These are phyloP conservation scores for Nysson spinosus DNA, from an alignment of 2,888 invertebrate species.

Conservation along the genomic window DNA sequence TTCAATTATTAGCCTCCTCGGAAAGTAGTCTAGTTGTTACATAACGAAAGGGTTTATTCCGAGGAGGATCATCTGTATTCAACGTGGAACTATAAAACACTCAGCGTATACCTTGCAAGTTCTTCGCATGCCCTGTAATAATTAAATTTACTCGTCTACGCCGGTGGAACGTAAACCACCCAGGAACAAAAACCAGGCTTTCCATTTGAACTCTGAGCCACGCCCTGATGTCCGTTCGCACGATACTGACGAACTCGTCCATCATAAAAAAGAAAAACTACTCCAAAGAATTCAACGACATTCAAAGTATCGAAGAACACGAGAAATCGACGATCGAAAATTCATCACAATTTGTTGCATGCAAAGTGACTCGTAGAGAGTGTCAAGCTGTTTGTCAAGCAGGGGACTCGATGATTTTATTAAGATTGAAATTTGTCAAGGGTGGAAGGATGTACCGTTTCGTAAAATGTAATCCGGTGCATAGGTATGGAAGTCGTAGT, in stretches of 20 bases:
- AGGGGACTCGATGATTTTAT: too few relatives aligned
- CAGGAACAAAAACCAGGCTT: neutral
- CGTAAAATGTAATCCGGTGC: slow-evolving; percentile 25
- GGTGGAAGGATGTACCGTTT: too few relatives aligned
- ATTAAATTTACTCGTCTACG: neutral
- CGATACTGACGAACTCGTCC: neutral
- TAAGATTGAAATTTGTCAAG: too few relatives aligned
- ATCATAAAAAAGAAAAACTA: neutral
- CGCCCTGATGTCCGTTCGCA: slow-evolving; percentile 1
- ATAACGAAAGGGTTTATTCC: neutral
- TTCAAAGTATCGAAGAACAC: too few relatives aligned
- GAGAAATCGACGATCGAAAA: too few relatives aligned
- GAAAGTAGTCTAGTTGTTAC: too few relatives aligned
- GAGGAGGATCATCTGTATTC: neutral
- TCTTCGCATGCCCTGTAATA: neutral
- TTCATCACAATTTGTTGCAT: too few relatives aligned
- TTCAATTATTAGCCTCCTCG: too few relatives aligned
- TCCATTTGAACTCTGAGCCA: slow-evolving; percentile 4
- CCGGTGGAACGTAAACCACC: neutral
- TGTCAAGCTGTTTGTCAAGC: neutral
- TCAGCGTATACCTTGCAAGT: neutral
- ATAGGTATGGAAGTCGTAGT: slow-evolving; percentile 8
- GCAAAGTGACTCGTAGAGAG: neutral
- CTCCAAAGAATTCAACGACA: too few relatives aligned
- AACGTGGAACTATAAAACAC: neutral